Conservation (phyloP, 2,888 invertebrate species). For the Rhimphoctona megacephalus region DNA sequence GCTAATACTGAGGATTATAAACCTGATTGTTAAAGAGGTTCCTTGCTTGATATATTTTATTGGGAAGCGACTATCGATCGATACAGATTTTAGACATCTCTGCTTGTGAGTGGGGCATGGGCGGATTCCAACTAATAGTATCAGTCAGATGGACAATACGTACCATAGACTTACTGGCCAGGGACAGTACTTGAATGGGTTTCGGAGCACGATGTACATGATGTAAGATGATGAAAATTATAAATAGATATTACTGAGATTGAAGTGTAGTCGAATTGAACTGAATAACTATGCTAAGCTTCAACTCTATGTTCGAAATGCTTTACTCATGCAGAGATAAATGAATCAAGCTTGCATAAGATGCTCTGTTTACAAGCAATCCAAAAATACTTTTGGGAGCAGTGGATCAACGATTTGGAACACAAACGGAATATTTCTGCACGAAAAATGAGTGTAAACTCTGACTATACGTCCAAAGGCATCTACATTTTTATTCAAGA, state of each 20-base stretch:
- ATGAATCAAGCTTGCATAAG: slow-evolving; percentile 55
- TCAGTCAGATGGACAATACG: no score
- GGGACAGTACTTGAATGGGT: no score
- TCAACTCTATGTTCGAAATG: not conserved
- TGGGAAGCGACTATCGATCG: not conserved
- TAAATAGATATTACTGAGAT: not conserved
- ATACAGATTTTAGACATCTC: not conserved
- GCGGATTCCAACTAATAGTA: not conserved
- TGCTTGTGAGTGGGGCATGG: not conserved
- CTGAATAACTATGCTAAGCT: not conserved
- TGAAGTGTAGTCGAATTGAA: not conserved
- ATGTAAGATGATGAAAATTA: no score
- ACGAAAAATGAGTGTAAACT: slow-evolving; percentile 12
- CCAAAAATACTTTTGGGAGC: slow-evolving; percentile 60
- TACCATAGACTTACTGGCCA: no score
- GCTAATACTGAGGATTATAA: not conserved
- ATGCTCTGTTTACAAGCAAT: slow-evolving; percentile 58
- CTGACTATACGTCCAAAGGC: not conserved
- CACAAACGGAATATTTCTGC: slow-evolving; percentile 19
- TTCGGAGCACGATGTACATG: no score
- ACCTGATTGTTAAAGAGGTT: not conserved
- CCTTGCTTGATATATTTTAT: not conserved
- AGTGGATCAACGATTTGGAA: slow-evolving; percentile 56
- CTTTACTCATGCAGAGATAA: slow-evolving; percentile 30
- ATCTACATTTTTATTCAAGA: not conserved